A percentile compares a stretch with the other conserved stretches of the same genome.
phyloP scores from a whole-genome alignment of 2,797 vertebrate species.

The Graptemys geographica region DNA sequence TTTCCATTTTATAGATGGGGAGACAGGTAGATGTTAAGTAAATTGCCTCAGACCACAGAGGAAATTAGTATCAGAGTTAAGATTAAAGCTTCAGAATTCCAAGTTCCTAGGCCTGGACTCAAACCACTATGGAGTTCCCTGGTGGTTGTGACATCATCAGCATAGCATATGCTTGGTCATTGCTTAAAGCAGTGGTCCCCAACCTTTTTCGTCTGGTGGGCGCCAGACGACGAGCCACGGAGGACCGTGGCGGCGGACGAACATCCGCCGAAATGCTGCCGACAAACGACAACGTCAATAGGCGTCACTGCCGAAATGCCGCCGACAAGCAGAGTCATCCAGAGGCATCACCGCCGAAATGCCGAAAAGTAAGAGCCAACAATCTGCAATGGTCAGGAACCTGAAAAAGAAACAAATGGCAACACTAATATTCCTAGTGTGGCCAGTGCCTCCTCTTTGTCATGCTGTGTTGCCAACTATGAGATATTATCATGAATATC shows the following conservation, averaged over 20 bases:
- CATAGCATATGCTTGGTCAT: not conserved
- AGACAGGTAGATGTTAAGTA: slow-evolving; percentile 15
- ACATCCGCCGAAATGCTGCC: too few species aligned
- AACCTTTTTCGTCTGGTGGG: too few species aligned
- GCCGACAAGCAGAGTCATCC: too few species aligned
- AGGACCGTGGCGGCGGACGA: too few species aligned
- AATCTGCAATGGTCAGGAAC: not conserved
- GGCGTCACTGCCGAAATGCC: too few species aligned
- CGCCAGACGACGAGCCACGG: too few species aligned
- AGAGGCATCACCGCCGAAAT: too few species aligned
- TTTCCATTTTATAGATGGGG: not conserved
- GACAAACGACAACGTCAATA: too few species aligned
- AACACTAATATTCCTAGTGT: not conserved
- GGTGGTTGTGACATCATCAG: not conserved
- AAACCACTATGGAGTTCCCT: not conserved
- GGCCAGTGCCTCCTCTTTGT: not conserved
- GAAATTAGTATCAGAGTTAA: slow-evolving; percentile 13
- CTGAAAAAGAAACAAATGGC: not conserved
- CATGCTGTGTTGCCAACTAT: not conserved
- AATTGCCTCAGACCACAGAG: not conserved
- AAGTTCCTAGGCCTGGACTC: not conserved
- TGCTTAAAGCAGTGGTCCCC: not conserved
- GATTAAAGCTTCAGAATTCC: slow-evolving; percentile 13
- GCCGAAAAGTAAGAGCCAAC: not conserved
- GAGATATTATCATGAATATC: not conserved